Percentiles rank a stretch among this genome's conserved stretches.
These are phyloP conservation scores for Clanis bilineata DNA, from an alignment of 2,888 invertebrate species.

Conservation along the genomic window DNA sequence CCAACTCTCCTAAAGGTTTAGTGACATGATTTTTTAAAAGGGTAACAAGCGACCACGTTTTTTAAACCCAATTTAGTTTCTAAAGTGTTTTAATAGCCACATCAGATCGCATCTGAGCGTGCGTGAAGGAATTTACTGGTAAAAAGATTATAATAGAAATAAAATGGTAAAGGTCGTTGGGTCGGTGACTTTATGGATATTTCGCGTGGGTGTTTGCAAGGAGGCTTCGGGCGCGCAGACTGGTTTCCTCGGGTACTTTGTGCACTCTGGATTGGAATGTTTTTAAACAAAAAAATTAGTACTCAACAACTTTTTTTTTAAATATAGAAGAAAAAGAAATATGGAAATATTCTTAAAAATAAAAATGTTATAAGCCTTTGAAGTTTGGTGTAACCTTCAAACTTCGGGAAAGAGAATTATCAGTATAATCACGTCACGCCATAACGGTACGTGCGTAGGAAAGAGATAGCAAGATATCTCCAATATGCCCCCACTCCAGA, in stretches of 20 bases:
- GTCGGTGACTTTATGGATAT: slow-evolving; percentile 11
- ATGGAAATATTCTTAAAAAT: too few species aligned
- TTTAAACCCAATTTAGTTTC: not conserved
- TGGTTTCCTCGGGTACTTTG: not conserved
- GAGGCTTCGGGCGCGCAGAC: not conserved
- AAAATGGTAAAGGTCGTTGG: not conserved
- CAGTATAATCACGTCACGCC: too few species aligned
- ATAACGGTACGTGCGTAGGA: too few species aligned
- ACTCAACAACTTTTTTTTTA: too few species aligned
- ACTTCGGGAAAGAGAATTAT: too few species aligned
- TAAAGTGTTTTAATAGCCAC: not conserved
- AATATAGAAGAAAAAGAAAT: too few species aligned
- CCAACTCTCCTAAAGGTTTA: not conserved
- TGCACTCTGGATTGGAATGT: not conserved
- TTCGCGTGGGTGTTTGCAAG: slow-evolving; percentile 5
- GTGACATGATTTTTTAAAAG: not conserved
- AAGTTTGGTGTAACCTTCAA: too few species aligned
- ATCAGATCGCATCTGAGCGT: not conserved
- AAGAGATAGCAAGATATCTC: too few species aligned
- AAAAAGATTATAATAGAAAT: not conserved
- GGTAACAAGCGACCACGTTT: not conserved
- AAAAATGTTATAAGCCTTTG: too few species aligned
- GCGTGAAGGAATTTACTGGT: not conserved
- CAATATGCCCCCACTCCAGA: too few species aligned
- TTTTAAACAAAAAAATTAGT: too few species aligned